Evolutionary conservation across 2,888 invertebrate species (phyloP).

Genomic region (Drosophila rellima): DNA sequence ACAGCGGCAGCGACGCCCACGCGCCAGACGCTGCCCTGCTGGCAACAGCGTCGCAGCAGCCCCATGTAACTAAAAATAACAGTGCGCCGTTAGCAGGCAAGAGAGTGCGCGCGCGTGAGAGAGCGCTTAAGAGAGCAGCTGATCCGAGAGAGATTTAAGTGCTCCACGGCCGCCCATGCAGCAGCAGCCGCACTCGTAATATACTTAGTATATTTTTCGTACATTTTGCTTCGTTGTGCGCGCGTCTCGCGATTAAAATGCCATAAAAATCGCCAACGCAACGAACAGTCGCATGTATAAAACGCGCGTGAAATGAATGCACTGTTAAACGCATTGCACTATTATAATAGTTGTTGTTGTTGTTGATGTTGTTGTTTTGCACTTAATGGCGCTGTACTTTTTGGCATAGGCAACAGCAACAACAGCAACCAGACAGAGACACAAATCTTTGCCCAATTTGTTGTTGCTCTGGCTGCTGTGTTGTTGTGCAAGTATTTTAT

Average conservation of each 20-base stretch:
- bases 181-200: slow-evolving; percentile 8
- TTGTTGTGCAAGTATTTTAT: slow-evolving; percentile 74
- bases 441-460: slow-evolving; percentile 40
- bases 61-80: slow-evolving; percentile 74
- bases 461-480: slow-evolving; percentile 33
- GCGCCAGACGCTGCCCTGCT: slow-evolving; percentile 68
- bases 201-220: slow-evolving; percentile 1
- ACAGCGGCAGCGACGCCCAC: slow-evolving; percentile 66
- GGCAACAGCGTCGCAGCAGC: slow-evolving; percentile 49
- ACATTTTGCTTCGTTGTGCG: slow-evolving; percentile 35
- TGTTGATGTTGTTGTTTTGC: slow-evolving; percentile 36
- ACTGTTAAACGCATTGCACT: slow-evolving; percentile 41
- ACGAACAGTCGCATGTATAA: slow-evolving; percentile 40
- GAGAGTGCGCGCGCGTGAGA: slow-evolving; percentile 18
- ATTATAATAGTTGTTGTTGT: slow-evolving; percentile 27
- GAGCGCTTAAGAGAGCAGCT: slow-evolving; percentile 8
- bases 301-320: slow-evolving; percentile 58
- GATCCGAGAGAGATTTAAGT: slow-evolving; percentile 1
- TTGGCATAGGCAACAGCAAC: slow-evolving; percentile 49
- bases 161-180: slow-evolving; percentile 24
- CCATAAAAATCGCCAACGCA: slow-evolving; percentile 77
- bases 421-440: slow-evolving; percentile 27
- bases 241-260: slow-evolving; percentile 73
- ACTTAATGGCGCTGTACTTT: slow-evolving; percentile 63
- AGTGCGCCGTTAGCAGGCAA: slow-evolving; percentile 23